These are phyloP conservation scores for Mycetomoellerius zeteki DNA, from an alignment of 1,140 invertebrate genomes.

Conservation along the genomic window DNA sequence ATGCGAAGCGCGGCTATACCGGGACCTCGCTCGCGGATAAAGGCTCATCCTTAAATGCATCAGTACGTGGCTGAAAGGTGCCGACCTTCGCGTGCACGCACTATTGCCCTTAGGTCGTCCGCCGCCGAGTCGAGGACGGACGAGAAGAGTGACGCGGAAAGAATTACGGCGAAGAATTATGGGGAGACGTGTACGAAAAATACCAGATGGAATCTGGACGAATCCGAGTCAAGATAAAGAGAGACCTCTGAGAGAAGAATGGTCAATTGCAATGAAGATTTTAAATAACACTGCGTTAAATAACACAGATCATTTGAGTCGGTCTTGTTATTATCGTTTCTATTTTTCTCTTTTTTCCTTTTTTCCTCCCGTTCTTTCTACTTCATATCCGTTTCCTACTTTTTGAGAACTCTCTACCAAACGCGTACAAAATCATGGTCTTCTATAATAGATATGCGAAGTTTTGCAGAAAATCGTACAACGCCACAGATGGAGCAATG, in stretches of 20 bases:
- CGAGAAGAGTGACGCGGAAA: constrained; percentile 50
- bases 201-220: constrained; percentile 69
- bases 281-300: constrained; percentile 83
- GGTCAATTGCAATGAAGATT: constrained; percentile 85
- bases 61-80: constrained; percentile 65
- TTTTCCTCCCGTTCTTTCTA: constrained; percentile 9
- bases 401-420: constrained; percentile 76
- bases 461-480: constrained; percentile 55
- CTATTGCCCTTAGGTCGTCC: constrained; percentile 81
- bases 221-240: constrained; percentile 57
- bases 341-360: constrained; percentile 51
- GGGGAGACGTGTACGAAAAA: constrained; percentile 64
- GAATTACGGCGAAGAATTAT: constrained; percentile 62
- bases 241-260: constrained; percentile 79
- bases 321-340: constrained; percentile 72
- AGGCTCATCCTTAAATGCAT: constrained; percentile 47
- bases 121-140: constrained; percentile 66
- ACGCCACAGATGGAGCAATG: background rate
- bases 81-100: constrained; percentile 74
- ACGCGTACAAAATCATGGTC: constrained; percentile 55
- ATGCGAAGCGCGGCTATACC: constrained; percentile 39
- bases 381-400: constrained; percentile 30
- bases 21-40: constrained; percentile 35
- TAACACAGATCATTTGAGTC: constrained; percentile 63
- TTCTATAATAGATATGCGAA: constrained; percentile 43